phyloP scores from a whole-genome alignment of 2,797 vertebrate species.

The Melanotaenia nigrans region DNA sequence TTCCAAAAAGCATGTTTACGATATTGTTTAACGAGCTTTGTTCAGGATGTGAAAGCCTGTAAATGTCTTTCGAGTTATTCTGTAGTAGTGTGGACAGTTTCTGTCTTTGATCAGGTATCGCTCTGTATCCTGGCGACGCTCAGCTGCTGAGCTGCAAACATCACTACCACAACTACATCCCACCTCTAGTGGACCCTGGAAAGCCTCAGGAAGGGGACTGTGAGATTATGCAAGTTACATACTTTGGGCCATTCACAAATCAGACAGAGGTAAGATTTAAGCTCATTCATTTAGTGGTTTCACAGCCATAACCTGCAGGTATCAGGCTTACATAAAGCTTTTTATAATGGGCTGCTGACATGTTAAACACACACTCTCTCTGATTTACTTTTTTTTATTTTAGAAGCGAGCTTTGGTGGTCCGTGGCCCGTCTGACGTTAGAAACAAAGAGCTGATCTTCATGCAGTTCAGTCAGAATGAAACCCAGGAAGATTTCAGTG shows the following conservation, averaged over 20 bases:
- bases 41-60: background rate
- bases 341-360: background rate
- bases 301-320: background rate
- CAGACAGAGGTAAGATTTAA: conserved; percentile 84
- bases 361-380: background rate
- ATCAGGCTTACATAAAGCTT: background rate
- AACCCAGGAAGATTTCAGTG: conserved; percentile 94
- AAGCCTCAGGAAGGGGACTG: conserved; percentile 85
- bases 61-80: too few species aligned
- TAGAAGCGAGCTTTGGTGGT: conserved; percentile 91
- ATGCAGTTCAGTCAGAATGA: conserved; percentile 94
- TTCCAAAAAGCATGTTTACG: too few species aligned
- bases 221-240: conserved; percentile 84
- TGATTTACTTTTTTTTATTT: conserved; percentile 1
- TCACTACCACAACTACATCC: conserved; percentile 90
- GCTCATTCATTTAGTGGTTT: background rate
- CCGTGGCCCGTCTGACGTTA: conserved; percentile 90
- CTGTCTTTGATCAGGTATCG: conserved; percentile 85
- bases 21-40: too few species aligned
- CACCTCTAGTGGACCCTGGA: conserved; percentile 85
- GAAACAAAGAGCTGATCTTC: conserved; percentile 92
- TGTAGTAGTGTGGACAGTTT: background rate
- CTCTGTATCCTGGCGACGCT: conserved; percentile 91
- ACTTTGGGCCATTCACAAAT: conserved; percentile 89
- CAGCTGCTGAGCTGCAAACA: conserved; percentile 91